Percentiles rank a stretch among this genome's conserved stretches.
Conservation (phyloP, 2,888 invertebrate species). For the Sminthurides aquaticus region DNA sequence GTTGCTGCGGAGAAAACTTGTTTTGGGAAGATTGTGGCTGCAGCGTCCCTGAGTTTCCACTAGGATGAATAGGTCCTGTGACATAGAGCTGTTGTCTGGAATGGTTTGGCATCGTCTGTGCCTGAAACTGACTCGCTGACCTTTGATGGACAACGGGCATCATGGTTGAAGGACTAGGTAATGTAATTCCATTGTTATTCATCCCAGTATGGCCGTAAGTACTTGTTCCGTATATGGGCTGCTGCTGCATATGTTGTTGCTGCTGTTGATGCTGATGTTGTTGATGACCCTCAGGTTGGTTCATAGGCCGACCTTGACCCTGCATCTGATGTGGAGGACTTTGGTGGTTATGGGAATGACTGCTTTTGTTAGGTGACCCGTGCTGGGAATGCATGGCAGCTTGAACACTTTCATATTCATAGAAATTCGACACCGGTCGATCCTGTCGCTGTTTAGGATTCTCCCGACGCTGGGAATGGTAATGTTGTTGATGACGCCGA, state of each 20-base stretch:
- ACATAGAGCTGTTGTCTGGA: slow-evolving; percentile 21
- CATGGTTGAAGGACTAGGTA: slow-evolving; percentile 39
- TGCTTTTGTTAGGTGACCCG: background rate
- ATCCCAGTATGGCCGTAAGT: slow-evolving; percentile 14
- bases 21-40: slow-evolving; percentile 22
- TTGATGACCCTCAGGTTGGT: slow-evolving; percentile 10
- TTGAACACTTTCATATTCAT: slow-evolving; percentile 69
- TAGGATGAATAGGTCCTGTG: background rate
- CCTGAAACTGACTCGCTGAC: slow-evolving; percentile 39
- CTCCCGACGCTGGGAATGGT: slow-evolving; percentile 55
- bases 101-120: slow-evolving; percentile 20
- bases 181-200: slow-evolving; percentile 41
- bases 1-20: slow-evolving; percentile 25
- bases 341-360: slow-evolving; percentile 15
- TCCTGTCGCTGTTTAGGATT: slow-evolving; percentile 53
- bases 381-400: slow-evolving; percentile 30
- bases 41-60: background rate
- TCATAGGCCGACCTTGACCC: background rate
- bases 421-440: slow-evolving; percentile 72
- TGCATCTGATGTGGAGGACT: slow-evolving; percentile 12
- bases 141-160: slow-evolving; percentile 29
- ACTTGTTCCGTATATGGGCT: slow-evolving; percentile 17
- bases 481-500: slow-evolving; percentile 58
- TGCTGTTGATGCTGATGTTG: slow-evolving; percentile 19
- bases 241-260: slow-evolving; percentile 20